A percentile compares a stretch with the other conserved stretches of the same genome.
Evolutionary conservation across 2,797 vertebrate species (phyloP).

Genomic region (Eospalax fontanierii): DNA sequence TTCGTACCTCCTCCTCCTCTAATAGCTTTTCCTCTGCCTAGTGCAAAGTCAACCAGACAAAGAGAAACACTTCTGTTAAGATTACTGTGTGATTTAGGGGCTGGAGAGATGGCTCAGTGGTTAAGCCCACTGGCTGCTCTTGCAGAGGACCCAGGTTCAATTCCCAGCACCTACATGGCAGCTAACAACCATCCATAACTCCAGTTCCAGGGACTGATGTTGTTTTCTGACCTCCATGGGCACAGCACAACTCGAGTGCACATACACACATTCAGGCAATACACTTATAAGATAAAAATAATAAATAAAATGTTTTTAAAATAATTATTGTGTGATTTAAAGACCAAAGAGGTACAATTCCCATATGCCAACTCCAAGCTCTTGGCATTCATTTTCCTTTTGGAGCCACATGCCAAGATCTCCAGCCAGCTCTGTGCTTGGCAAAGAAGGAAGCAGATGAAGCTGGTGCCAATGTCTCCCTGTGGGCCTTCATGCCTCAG

Average conservation of each 20-base stretch:
- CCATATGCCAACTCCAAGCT: background rate
- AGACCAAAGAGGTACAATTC: background rate
- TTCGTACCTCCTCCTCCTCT: background rate
- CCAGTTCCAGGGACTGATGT: no score
- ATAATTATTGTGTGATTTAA: background rate
- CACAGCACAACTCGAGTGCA: no score
- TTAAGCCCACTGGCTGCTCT: no score
- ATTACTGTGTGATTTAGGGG: background rate
- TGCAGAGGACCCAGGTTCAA: no score
- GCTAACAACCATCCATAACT: no score
- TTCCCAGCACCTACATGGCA: no score
- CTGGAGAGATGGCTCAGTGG: no score
- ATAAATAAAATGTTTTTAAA: no score
- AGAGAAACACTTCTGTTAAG: background rate
- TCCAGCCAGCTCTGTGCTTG: background rate
- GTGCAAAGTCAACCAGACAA: constrained; percentile 14
- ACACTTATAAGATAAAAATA: no score
- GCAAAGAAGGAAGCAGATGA: background rate
- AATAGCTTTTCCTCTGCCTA: background rate
- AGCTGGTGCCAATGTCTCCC: background rate
- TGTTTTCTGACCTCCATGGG: no score
- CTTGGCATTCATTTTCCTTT: background rate
- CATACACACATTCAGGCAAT: no score
- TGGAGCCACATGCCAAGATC: no score
- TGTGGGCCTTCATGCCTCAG: background rate